Conservation (phyloP, 2,888 invertebrate genomes). For the Cynaeus angustus region DNA sequence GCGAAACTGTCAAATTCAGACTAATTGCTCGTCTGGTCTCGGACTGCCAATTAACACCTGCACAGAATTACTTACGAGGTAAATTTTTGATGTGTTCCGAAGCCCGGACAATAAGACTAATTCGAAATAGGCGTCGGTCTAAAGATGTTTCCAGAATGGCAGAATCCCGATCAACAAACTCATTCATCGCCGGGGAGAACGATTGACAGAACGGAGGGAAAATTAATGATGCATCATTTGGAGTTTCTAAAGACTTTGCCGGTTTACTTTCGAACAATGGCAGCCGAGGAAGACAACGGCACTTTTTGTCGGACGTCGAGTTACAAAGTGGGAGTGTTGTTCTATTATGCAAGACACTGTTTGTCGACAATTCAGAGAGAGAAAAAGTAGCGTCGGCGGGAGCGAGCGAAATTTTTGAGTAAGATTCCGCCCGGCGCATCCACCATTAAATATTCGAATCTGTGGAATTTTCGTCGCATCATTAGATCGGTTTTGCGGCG, state of each 20-base stretch:
- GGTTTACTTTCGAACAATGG: conserved; percentile 51
- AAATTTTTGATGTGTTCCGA: conserved; percentile 25
- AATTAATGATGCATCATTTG: conserved; percentile 58
- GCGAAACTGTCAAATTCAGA: conserved; percentile 52
- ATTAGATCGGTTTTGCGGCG: conserved; percentile 31
- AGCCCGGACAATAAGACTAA: conserved; percentile 34
- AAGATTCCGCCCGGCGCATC: no score
- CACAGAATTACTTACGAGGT: conserved; percentile 32
- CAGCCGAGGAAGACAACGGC: conserved; percentile 52
- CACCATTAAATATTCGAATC: background rate
- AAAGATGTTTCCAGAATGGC: conserved; percentile 30
- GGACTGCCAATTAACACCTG: conserved; percentile 46
- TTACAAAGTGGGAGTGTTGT: conserved; percentile 53
- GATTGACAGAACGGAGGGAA: conserved; percentile 54
- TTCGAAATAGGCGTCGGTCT: conserved; percentile 16
- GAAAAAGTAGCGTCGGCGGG: background rate
- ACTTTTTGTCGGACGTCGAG: conserved; percentile 50
- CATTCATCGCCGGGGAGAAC: conserved; percentile 50
- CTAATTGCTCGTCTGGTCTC: conserved; percentile 49
- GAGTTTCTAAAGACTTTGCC: conserved; percentile 52
- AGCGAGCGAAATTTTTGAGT: background rate
- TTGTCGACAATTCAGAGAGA: conserved; percentile 35
- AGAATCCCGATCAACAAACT: conserved; percentile 51
- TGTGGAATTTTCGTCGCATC: conserved; percentile 34
- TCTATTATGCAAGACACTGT: conserved; percentile 46